Percentiles rank a stretch among this genome's conserved stretches.
phyloP scores from a whole-genome alignment of 1,140 invertebrate genomes.

The Philotrypesis tridentata region DNA sequence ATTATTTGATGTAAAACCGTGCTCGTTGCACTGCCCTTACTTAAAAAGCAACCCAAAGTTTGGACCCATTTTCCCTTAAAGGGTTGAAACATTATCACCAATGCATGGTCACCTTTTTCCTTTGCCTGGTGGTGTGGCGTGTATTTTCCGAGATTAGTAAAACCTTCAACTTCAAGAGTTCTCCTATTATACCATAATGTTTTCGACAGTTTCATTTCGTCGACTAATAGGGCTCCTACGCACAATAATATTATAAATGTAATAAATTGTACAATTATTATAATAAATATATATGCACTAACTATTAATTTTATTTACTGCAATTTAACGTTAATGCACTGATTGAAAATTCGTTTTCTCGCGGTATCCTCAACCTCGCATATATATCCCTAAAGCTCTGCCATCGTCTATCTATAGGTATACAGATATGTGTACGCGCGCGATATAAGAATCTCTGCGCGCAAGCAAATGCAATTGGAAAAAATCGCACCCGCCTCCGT shows the following conservation, averaged over 20 bases:
- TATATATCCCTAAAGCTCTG: too few species aligned
- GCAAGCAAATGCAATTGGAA: too few species aligned
- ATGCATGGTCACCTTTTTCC: slow-evolving; percentile 52
- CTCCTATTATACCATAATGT: neutral
- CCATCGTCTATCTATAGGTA: too few species aligned
- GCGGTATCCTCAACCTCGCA: too few species aligned
- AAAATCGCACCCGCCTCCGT: too few species aligned
- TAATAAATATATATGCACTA: neutral
- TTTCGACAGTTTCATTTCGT: slow-evolving; percentile 16
- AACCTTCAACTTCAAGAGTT: slow-evolving; percentile 26
- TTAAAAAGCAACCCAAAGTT: slow-evolving; percentile 55
- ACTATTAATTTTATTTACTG: neutral
- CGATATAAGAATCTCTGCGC: too few species aligned
- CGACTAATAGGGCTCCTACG: neutral
- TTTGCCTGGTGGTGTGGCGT: slow-evolving; percentile 43
- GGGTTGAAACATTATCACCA: slow-evolving; percentile 54
- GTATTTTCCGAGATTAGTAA: slow-evolving; percentile 33
- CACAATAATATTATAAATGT: neutral
- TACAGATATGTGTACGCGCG: too few species aligned
- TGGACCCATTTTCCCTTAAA: slow-evolving; percentile 53
- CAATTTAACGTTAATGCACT: too few species aligned
- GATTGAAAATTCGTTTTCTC: too few species aligned
- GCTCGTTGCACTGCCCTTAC: slow-evolving; percentile 48
- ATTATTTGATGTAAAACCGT: slow-evolving; percentile 52
- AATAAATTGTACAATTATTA: neutral